Base-by-base conservation (phyloP, 2,888 invertebrate genomes). In the Athalia circularis region DNA sequence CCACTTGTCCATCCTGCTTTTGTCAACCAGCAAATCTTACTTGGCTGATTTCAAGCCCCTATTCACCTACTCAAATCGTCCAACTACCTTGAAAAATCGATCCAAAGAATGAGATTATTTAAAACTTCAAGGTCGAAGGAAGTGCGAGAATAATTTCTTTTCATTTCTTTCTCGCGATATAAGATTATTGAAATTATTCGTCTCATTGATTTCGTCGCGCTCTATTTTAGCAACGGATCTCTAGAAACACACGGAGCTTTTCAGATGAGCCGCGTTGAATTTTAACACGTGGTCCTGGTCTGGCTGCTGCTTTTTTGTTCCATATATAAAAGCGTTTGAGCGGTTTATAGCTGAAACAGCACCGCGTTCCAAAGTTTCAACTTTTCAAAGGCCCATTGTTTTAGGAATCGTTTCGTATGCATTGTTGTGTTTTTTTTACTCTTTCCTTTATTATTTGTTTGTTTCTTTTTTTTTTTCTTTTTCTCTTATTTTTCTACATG, bases 311-410 rank as follows among this genome's bases (percentile, higher is more conserved):
- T 52, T 68, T 68, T 68, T 68, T 68, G 54, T 54, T 68, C 68
- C 29, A 29, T 5, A 11, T 6, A 68, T 54, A 48, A 68, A 54
- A 68, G 68, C 52, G 68, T 54, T 54, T 52, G 29, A 52, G 68
- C 68, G 68, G n/a, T 68, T 54, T 52, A 29, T 43, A 68, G 54
- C 68, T 65, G 65, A 65, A 65, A 65, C 65, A 65, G 65, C 65
- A 65, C 29, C 29, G 13, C 29, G 65, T 65, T 47, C 48, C 65
- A 65, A 4, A 65, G 48, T 65, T 48, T 65, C 65, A 48, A 48
- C 65, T 47, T 67, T 47, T 59, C 59, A 72, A 72, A 72, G 70
- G 43, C 3, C 8, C 57, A 13, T 54, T 70, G 54, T 15, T 70
- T 45, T 54, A 57, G 54, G n/a, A 54, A 70, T 4, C 54, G 70